Base-by-base conservation (phyloP, 1,140 invertebrate species). In the Leptonema lineaticorne region DNA sequence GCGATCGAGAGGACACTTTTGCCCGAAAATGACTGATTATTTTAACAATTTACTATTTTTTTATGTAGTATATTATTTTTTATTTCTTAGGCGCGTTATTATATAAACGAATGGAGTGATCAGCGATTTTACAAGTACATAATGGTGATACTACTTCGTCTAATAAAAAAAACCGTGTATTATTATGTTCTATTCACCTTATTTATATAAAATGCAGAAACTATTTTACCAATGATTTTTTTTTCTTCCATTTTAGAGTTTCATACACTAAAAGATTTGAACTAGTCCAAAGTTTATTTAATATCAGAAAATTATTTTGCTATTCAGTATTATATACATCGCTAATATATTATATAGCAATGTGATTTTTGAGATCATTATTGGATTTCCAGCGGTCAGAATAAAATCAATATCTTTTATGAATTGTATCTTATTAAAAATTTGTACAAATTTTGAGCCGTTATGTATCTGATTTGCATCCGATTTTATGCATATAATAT, bases 1-100 rank as follows among this genome's bases (percentile, higher is more conserved):
- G 5, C 53, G 60, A 65, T 60, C 56, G 69, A 45, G 63, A 71
- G 29, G 29, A 48, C 66, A 68, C 60, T 46, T 50, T 20, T 18
- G 48, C 62, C 62, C 65, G 62, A 71, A 68, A 71, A 71, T 71
- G 69, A 71, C 69, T 71, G 69, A 71, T 67, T 53, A 53, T 24
- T 53, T 53, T 53, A 53, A 53, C 50, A 53, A 53, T 53, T 53
- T 24, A 24, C 22, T 53, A 53, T 53, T 71, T 64, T 63, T 33
- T 28, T 46, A 64, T 50, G 33, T 45, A 64, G 62, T 64, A 64
- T 45, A 64, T 28, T 64, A 41, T n/a, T n/a, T n/a, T n/a, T n/a
- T n/a, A n/a, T n/a, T n/a, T n/a, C 37, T 41, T 41, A 41, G 37
- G 48, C 48, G 48, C 48, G 18, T 53, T 18, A 53, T 26, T 20